Conservation (phyloP, 2,797 vertebrate genomes). For the Balearica regulorum region DNA sequence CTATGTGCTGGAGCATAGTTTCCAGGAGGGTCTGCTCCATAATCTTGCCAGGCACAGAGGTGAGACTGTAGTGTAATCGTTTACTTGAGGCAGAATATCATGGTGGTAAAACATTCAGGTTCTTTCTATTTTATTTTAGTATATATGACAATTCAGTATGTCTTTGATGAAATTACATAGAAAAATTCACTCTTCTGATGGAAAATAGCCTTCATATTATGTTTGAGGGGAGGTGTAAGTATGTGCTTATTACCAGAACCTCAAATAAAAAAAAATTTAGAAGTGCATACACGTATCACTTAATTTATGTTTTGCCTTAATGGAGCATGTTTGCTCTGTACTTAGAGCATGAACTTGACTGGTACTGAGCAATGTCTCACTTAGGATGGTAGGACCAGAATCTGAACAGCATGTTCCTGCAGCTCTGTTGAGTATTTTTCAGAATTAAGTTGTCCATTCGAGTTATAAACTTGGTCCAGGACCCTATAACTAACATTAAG, state of each 20-base stretch:
- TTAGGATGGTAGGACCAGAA: background rate
- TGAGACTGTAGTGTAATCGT: background rate
- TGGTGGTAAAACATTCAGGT: background rate
- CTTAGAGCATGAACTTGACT: background rate
- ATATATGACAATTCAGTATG: background rate
- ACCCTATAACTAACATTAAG: background rate
- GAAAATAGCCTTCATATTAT: background rate
- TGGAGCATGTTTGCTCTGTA: background rate
- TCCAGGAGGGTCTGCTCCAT: too few species aligned
- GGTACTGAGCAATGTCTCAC: background rate
- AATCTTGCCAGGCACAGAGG: too few species aligned
- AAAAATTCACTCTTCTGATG: background rate
- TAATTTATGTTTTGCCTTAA: background rate
- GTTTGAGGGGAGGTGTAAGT: background rate
- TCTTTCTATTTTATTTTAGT: background rate
- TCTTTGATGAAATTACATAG: background rate
- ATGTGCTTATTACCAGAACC: background rate
- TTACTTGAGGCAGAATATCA: background rate
- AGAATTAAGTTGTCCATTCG: background rate
- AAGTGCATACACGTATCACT: background rate
- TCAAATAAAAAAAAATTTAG: background rate
- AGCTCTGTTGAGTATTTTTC: background rate
- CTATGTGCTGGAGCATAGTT: too few species aligned
- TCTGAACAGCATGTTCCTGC: background rate
- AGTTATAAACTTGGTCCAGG: background rate